These are phyloP conservation scores for Brenthis hecate DNA, from an alignment of 2,888 invertebrate genomes.

Conservation along the genomic window DNA sequence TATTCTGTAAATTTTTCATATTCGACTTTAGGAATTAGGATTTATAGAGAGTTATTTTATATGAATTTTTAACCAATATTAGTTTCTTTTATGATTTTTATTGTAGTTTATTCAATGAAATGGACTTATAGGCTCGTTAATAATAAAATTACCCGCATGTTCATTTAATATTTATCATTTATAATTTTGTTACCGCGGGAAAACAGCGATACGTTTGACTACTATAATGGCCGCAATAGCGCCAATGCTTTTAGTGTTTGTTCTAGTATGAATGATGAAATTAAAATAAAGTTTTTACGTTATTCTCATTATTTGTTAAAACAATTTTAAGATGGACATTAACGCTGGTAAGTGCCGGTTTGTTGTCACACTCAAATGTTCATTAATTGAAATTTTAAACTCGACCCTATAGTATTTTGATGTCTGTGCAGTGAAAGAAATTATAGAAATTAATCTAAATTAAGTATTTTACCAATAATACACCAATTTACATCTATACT, in stretches of 20 bases:
- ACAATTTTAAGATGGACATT: constrained; percentile 74
- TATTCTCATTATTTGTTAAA: constrained; percentile 52
- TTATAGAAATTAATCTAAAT: constrained; percentile 3
- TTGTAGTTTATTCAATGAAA: constrained; percentile 24
- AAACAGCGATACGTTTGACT: constrained; percentile 77
- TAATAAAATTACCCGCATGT: constrained; percentile 32
- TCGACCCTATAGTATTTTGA: constrained; percentile 19
- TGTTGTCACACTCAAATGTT: constrained; percentile 19
- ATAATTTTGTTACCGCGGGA: constrained; percentile 71
- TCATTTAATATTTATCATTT: constrained; percentile 40
- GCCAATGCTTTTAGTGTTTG: constrained; percentile 79
- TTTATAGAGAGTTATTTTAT: constrained; percentile 35
- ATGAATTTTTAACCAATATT: constrained; percentile 29
- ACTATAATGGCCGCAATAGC: constrained; percentile 81
- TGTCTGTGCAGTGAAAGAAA: constrained; percentile 8
- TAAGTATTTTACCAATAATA: constrained; percentile 3
- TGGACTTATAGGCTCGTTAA: constrained; percentile 28
- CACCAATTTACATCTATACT: not conserved
- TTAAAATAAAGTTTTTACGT: constrained; percentile 53
- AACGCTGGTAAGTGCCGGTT: constrained; percentile 70
- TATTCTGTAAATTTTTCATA: constrained; percentile 33
- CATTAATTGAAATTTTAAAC: constrained; percentile 19
- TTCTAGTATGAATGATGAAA: constrained; percentile 61
- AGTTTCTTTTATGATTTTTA: constrained; percentile 24
- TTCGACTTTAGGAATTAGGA: constrained; percentile 33